A percentile compares a stretch with the other conserved stretches of the same genome.
Conservation (phyloP, 64 coral and sea anemone species). For the Stichodactyla mertensii region DNA sequence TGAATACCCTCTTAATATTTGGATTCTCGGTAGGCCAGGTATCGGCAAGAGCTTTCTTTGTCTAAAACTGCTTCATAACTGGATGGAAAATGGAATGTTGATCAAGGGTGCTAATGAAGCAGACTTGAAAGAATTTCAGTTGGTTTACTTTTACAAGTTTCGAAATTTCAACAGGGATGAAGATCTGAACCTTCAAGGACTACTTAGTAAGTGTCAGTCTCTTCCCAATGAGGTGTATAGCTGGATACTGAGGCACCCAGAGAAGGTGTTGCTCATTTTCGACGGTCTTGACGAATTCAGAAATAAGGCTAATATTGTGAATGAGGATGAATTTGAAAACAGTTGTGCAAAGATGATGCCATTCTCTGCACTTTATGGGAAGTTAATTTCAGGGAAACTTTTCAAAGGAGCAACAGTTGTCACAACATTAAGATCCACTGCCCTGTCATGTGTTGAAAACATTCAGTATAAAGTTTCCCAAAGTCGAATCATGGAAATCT, state of each 20-base stretch:
- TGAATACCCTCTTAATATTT: no score
- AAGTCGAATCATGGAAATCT: no score
- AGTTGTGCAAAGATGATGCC: neutral
- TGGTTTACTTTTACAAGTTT: neutral
- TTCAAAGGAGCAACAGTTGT: no score
- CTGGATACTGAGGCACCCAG: slow-evolving; percentile 7
- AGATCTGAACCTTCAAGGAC: neutral
- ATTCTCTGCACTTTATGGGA: neutral
- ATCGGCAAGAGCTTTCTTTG: neutral
- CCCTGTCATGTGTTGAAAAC: no score
- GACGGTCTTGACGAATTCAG: slow-evolving; percentile 31
- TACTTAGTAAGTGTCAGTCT: neutral
- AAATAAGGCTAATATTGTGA: neutral
- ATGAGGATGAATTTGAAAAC: neutral
- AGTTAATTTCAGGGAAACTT: no score
- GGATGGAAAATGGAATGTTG: neutral
- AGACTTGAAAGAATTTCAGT: neutral
- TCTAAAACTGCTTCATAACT: neutral
- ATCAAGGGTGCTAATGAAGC: neutral
- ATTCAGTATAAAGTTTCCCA: no score
- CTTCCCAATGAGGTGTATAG: neutral
- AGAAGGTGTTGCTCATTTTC: slow-evolving; percentile 5
- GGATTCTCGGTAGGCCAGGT: neutral
- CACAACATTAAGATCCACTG: no score
- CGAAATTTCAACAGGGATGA: neutral